Base-by-base conservation (phyloP, 2,888 invertebrate genomes). In the Amphipyra tragopoginis region DNA sequence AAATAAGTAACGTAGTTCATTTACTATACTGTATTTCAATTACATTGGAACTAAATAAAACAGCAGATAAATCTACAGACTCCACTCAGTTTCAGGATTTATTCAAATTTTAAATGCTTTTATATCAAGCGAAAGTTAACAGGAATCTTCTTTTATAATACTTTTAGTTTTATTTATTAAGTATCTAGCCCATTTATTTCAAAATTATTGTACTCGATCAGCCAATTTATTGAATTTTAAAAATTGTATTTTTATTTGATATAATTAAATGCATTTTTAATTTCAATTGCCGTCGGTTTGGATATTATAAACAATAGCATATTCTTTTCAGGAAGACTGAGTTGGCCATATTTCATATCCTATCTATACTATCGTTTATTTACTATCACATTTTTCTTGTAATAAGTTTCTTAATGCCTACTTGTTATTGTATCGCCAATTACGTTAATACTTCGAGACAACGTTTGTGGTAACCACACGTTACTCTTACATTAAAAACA, bases 351-450 rank as follows among this genome's bases (percentile, higher is more conserved):
- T 68, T 77, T 63, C 8, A 66, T 69, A 68, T 64, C 45, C 67
- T 75, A 70, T 63, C 78, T 77, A 77, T 59, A 45, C 49, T 75
- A 75, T 63, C 44, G 53, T 73, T 65, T 68, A 65, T 52, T 69
- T 67, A 75, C 73, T 79, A 77, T 77, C 77, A 75, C 76, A 71
- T 79, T 79, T 72, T 71, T 78, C 70, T 72, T 72, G 69, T 70
- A 72, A 70, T 78, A 65, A 63, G 54, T 75, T 72, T 51, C 75
- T 72, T 69, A 78, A 14, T 42, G 39, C 48, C 72, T 67, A 78
- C 59, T 58, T 51, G 48, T 72, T 72, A 73, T 65, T 74, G 62
- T 79, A 64, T 76, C 57, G 66, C 71, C 76, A 67, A 71, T 66
- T 54, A 65, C 55, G 34, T 58, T 50, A 66, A 55, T 66, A 75